These are phyloP conservation scores for Drosophila nr. perissopoda DNA, from an alignment of 2,888 invertebrate species.

Conservation along the genomic window DNA sequence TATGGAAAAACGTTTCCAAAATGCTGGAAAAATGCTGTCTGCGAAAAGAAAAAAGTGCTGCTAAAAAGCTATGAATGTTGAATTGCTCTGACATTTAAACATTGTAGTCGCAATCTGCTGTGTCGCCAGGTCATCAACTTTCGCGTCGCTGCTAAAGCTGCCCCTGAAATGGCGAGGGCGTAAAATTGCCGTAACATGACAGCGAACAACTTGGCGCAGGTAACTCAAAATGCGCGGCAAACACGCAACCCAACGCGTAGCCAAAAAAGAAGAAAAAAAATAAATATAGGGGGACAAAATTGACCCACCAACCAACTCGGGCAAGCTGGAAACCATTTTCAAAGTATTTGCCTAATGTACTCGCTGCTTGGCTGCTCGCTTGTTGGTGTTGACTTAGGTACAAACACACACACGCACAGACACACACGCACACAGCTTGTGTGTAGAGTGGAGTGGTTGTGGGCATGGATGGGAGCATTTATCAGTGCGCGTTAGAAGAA, in stretches of 20 bases:
- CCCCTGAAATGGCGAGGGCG: constrained; percentile 75
- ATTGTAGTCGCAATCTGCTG: constrained; percentile 41
- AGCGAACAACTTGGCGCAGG: constrained; percentile 75
- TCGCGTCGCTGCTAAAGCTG: constrained; percentile 17
- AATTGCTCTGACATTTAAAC: constrained; percentile 61
- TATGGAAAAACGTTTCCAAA: constrained; percentile 21
- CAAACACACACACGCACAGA: constrained; percentile 26
- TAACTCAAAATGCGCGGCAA: constrained; percentile 72
- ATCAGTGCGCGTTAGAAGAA: constrained; percentile 64
- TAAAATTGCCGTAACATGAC: constrained; percentile 79
- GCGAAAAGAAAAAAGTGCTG: neutral
- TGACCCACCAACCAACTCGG: constrained; percentile 37
- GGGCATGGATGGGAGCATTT: constrained; percentile 41
- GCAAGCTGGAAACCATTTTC: constrained; percentile 35
- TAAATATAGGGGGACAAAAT: constrained; percentile 1
- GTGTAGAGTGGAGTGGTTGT: neutral
- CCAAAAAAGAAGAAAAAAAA: neutral
- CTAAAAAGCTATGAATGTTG: constrained; percentile 21
- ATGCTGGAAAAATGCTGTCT: constrained; percentile 25
- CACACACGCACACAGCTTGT: constrained; percentile 5
- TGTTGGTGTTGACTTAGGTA: constrained; percentile 69
- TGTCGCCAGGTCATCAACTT: constrained; percentile 44
- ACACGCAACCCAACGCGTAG: constrained; percentile 54
- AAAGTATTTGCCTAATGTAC: constrained; percentile 73
- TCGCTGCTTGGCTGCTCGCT: constrained; percentile 47